A percentile compares a stretch with the other conserved stretches of the same genome.
phyloP scores from a whole-genome alignment of 2,797 vertebrate genomes.

The Erpetoichthys calabaricus region DNA sequence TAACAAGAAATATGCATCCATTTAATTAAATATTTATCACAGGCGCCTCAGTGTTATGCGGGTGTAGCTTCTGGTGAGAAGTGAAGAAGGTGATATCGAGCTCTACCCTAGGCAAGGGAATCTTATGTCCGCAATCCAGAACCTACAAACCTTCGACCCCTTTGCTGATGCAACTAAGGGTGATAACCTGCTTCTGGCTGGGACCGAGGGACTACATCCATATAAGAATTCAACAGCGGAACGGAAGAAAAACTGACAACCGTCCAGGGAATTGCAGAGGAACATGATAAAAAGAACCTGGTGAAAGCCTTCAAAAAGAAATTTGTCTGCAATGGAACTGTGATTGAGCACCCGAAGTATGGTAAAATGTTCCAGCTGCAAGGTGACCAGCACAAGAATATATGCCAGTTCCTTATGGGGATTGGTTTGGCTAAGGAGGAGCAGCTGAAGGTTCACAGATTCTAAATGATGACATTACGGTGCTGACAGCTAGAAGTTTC shows the following conservation, averaged over 20 bases:
- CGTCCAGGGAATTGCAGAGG: slow-evolving; percentile 83
- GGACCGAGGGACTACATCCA: slow-evolving; percentile 96
- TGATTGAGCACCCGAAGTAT: slow-evolving; percentile 95
- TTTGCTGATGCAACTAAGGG: slow-evolving; percentile 99
- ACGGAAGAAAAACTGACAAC: slow-evolving; percentile 98
- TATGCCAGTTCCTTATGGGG: slow-evolving; percentile 90
- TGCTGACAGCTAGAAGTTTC: slow-evolving; percentile 23
- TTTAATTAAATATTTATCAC: too few relatives aligned
- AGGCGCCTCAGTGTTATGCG: too few relatives aligned
- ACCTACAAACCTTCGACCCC: too few relatives aligned
- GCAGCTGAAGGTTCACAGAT: slow-evolving; percentile 95
- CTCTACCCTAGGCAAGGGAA: too few relatives aligned
- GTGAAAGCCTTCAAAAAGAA: slow-evolving; percentile 96
- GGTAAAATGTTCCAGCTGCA: slow-evolving; percentile 97
- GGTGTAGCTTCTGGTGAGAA: too few relatives aligned
- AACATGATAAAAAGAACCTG: slow-evolving; percentile 97
- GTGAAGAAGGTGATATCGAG: too few relatives aligned
- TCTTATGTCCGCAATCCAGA: too few relatives aligned
- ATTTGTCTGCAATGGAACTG: slow-evolving; percentile 97
- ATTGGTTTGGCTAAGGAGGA: slow-evolving; percentile 87
- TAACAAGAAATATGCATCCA: too few relatives aligned
- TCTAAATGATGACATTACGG: slow-evolving; percentile 57
- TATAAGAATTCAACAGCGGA: slow-evolving; percentile 97
- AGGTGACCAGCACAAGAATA: slow-evolving; percentile 94
- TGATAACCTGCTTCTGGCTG: slow-evolving; percentile 89